Evolutionary conservation across 1,140 invertebrate genomes (phyloP).

Genomic region (Brachionus sp.): DNA sequence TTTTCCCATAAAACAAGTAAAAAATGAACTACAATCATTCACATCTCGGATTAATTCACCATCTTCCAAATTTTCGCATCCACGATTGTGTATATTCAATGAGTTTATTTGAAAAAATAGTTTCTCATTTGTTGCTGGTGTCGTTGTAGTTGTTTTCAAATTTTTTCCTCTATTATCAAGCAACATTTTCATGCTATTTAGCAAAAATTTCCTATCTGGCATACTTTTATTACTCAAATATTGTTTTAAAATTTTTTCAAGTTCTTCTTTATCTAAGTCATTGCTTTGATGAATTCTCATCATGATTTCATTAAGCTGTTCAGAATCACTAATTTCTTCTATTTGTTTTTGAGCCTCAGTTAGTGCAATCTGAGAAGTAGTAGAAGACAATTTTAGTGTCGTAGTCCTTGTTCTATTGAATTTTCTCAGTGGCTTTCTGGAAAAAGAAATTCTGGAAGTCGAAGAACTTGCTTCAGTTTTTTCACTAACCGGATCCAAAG

Average conservation of each 20-base stretch:
- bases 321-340: neutral
- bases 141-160: too few relatives aligned
- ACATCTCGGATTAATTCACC: slow-evolving; percentile 32
- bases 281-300: neutral
- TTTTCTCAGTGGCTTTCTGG: neutral
- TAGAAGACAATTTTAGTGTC: neutral
- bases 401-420: neutral
- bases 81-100: neutral
- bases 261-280: neutral
- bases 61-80: slow-evolving; percentile 32
- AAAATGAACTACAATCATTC: slow-evolving; percentile 33
- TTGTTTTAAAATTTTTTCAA: slow-evolving; percentile 26
- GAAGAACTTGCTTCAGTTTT: neutral
- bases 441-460: neutral
- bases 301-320: slow-evolving; percentile 26
- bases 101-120: slow-evolving; percentile 15
- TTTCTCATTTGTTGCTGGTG: neutral
- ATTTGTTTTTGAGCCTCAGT: neutral
- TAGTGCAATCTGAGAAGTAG: neutral
- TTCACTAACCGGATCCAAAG: neutral
- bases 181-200: neutral
- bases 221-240: slow-evolving; percentile 8
- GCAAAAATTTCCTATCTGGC: neutral
- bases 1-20: slow-evolving; percentile 36
- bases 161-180: neutral